phyloP scores from a whole-genome alignment of 2,888 invertebrate species.

The Ellobium chinense region DNA sequence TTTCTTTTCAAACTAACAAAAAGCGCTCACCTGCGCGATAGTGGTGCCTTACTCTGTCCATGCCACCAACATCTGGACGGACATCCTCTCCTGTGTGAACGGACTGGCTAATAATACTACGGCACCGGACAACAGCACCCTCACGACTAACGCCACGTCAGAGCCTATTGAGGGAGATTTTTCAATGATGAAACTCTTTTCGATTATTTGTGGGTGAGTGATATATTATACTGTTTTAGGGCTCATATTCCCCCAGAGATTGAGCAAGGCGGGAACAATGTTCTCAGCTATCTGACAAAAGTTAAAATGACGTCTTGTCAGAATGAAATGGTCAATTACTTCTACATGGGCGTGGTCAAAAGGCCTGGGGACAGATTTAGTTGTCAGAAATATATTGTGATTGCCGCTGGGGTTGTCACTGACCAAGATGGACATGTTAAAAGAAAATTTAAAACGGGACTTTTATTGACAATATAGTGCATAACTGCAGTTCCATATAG shows the following conservation, averaged over 20 bases:
- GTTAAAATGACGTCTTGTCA: slow-evolving; percentile 28
- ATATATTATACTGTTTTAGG: too few species aligned
- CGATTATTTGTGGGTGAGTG: slow-evolving; percentile 40
- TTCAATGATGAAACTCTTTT: slow-evolving; percentile 36
- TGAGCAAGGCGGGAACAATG: slow-evolving; percentile 30
- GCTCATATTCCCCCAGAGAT: too few species aligned
- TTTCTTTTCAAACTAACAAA: too few species aligned
- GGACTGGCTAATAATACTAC: slow-evolving; percentile 5
- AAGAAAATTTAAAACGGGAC: too few species aligned
- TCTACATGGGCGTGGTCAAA: slow-evolving; percentile 42
- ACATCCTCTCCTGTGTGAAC: slow-evolving; percentile 34
- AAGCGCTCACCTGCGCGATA: too few species aligned
- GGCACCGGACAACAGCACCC: background rate
- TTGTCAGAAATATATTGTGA: too few species aligned
- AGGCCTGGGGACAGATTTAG: too few species aligned
- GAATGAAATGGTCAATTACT: slow-evolving; percentile 39
- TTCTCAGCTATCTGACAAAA: slow-evolving; percentile 25
- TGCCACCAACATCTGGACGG: slow-evolving; percentile 16
- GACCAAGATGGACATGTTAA: too few species aligned
- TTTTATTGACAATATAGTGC: too few species aligned
- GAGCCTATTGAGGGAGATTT: slow-evolving; percentile 8
- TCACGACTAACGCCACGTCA: background rate
- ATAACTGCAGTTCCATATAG: too few species aligned
- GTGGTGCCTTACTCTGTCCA: background rate
- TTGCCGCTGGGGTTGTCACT: too few species aligned